Base-by-base conservation (phyloP, 2,113 vertebrate genomes). In the Oxyruncus cristatus region DNA sequence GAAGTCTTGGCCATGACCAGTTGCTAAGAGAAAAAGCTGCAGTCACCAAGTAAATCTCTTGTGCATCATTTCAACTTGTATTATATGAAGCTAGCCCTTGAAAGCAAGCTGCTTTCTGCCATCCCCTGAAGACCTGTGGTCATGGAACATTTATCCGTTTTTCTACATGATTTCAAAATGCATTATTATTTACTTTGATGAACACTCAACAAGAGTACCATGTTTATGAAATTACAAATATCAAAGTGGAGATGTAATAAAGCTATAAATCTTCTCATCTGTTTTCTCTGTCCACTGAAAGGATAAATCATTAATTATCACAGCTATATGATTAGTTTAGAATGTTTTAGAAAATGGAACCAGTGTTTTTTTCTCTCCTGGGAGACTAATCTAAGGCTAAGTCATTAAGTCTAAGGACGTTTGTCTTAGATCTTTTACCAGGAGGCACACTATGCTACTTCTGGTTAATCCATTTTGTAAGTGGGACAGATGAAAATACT, bases 121-220 rank as follows among this genome's bases (percentile, higher is more conserved):
- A 73, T 95, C 88, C 95, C 93, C 95, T 88, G 85, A 95, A 97
- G 95, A 96, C 90, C 90, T 95, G 93, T 96, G 95, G 90, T 96
- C 79, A 85, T 88, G 92, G 92, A 97, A 95, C 93, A 92, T 95
- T 94, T 94, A 96, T 79, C 78, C 92, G 86, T 96, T 97, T 97
- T 94, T 97, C 93, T 94, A 88, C 92, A 88, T 88, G 30, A 94
- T 95, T 96, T 96, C 92, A 88, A 96, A 97, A 94, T 0, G 5
- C 90, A 78, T 93, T 94, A 90, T 92, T 96, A 90, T 95, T 93
- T 97, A 93, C 85, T 95, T 94, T 93, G 90, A 95, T 79, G 82
- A 94, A 42, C 63, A 28, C 68, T 93, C 68, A 86, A 88, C 72
- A 55, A 52, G 65, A 93, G 56, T 30, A 74, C 67, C 72, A 53